phyloP scores from a whole-genome alignment of 1,140 invertebrate species.

The Drosophila oshimai region DNA sequence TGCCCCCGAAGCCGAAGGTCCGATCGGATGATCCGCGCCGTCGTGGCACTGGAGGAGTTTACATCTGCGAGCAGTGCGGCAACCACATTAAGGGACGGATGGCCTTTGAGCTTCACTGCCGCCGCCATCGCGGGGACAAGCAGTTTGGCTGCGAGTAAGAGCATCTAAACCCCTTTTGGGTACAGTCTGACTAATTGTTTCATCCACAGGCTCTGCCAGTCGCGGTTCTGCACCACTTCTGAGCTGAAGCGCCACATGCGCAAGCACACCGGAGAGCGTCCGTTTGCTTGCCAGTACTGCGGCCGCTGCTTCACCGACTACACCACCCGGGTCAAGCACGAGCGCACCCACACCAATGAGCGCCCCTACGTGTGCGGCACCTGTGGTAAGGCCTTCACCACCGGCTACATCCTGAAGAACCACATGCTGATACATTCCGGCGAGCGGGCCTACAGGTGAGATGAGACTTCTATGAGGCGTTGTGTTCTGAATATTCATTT shows the following conservation, averaged over 20 bases:
- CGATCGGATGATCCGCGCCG: conserved; percentile 54
- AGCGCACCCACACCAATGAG: conserved; percentile 85
- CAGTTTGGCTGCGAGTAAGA: conserved; percentile 73
- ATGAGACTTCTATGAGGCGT: too few species aligned
- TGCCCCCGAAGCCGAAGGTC: conserved; percentile 58
- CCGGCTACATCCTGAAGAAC: conserved; percentile 79
- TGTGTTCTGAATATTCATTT: too few species aligned
- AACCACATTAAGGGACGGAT: conserved; percentile 69
- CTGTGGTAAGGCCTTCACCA: conserved; percentile 85
- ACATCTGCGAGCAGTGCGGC: conserved; percentile 70
- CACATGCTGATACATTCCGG: conserved; percentile 76
- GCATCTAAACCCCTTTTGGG: neutral
- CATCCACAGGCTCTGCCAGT: conserved; percentile 55
- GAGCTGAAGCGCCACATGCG: conserved; percentile 76
- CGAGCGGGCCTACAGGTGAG: conserved; percentile 63
- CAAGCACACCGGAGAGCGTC: conserved; percentile 67
- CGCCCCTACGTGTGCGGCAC: conserved; percentile 84
- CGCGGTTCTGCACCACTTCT: conserved; percentile 73
- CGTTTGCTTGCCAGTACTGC: conserved; percentile 69
- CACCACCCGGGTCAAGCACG: conserved; percentile 69
- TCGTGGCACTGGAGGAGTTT: conserved; percentile 56
- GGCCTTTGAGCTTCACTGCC: conserved; percentile 67
- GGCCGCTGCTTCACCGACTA: conserved; percentile 71
- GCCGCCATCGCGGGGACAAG: conserved; percentile 69
- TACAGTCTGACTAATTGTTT: neutral